phyloP scores from a whole-genome alignment of 2,113 vertebrate species.

The Nanorana parkeri region DNA sequence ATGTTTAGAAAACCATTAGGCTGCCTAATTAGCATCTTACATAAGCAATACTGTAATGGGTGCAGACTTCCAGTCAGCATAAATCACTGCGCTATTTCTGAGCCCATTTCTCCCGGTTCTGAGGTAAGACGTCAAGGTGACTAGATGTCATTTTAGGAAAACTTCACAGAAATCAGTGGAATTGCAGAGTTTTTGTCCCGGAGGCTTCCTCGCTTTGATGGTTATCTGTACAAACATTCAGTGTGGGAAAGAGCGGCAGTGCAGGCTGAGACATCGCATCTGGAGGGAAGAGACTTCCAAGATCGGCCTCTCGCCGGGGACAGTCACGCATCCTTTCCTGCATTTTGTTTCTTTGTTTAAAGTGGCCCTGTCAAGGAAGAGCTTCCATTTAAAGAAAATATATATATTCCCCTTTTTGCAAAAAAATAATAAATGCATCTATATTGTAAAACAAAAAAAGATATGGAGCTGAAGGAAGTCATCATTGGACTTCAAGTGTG shows the following conservation, averaged over 20 bases:
- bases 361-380: too few relatives aligned
- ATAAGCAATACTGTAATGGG: neutral
- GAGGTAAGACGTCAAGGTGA: slow-evolving; percentile 3
- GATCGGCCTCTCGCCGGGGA: too few relatives aligned
- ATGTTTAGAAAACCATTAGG: slow-evolving; percentile 27
- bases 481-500: too few relatives aligned
- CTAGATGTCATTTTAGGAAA: neutral
- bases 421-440: too few relatives aligned
- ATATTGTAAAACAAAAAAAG: too few relatives aligned
- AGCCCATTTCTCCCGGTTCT: neutral
- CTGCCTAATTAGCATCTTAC: slow-evolving; percentile 13
- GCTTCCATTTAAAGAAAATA: too few relatives aligned
- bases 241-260: neutral
- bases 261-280: neutral
- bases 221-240: slow-evolving; percentile 17
- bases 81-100: neutral
- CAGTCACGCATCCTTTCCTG: too few relatives aligned
- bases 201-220: slow-evolving; percentile 24
- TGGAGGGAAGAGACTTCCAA: slow-evolving; percentile 14
- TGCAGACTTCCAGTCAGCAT: neutral
- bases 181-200: neutral
- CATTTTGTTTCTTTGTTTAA: too few relatives aligned
- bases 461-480: too few relatives aligned
- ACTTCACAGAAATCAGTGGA: neutral
- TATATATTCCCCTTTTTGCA: too few relatives aligned